Evolutionary conservation across 2,797 vertebrate species (phyloP).

Genomic region (Denticeps clupeoides): DNA sequence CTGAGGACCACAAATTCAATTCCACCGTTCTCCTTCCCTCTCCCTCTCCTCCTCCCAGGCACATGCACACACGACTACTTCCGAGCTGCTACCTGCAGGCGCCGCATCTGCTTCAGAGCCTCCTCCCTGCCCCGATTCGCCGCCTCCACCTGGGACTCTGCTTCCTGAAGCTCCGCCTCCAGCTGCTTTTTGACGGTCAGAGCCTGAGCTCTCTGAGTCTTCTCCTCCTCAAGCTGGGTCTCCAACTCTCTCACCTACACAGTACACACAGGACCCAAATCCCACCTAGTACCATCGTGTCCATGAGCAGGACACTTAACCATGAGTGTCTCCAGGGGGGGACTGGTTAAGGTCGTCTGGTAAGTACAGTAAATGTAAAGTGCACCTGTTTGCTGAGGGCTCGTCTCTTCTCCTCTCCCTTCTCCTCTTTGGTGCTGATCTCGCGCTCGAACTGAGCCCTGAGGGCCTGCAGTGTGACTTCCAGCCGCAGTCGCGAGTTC

Average conservation of each 20-base stretch:
- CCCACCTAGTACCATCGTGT: too few relatives aligned
- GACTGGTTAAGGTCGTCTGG: too few relatives aligned
- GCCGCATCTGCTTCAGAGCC: slow-evolving; percentile 67
- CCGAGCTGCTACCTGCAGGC: slow-evolving; percentile 65
- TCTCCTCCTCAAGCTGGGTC: slow-evolving; percentile 76
- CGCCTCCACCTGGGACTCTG: slow-evolving; percentile 62
- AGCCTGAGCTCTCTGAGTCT: slow-evolving; percentile 71
- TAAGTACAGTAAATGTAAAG: too few relatives aligned
- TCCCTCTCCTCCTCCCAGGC: neutral
- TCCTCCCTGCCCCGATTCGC: slow-evolving; percentile 72
- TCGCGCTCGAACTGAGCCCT: slow-evolving; percentile 84
- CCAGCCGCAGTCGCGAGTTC: slow-evolving; percentile 76
- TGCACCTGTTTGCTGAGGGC: slow-evolving; percentile 40
- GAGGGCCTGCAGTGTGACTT: slow-evolving; percentile 84
- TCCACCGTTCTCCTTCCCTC: too few relatives aligned
- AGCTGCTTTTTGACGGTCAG: slow-evolving; percentile 70
- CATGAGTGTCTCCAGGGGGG: too few relatives aligned
- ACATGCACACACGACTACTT: neutral
- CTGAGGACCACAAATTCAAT: slow-evolving; percentile 40
- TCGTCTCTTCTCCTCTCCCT: slow-evolving; percentile 79
- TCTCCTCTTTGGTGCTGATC: slow-evolving; percentile 72
- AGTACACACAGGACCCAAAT: too few relatives aligned
- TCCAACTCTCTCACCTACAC: slow-evolving; percentile 75
- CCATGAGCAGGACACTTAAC: too few relatives aligned
- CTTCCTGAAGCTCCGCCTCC: slow-evolving; percentile 76